Percentiles rank a stretch among this genome's conserved stretches.
Conservation (phyloP, 1,140 invertebrate species). For the Achatina immaculata region DNA sequence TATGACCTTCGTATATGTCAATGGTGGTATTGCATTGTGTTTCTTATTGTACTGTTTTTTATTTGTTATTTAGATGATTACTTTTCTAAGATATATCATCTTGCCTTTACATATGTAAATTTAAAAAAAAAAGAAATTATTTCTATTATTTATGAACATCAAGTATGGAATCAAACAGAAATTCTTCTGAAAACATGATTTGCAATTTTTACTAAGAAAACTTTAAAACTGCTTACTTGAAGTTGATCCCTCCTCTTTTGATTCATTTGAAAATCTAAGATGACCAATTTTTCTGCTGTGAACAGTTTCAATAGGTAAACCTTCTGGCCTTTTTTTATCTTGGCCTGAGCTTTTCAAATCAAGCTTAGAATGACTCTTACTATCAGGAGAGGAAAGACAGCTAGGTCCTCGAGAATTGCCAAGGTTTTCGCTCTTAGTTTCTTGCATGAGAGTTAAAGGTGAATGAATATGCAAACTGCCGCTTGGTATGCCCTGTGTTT, state of each 20-base stretch:
- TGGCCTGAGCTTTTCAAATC: neutral
- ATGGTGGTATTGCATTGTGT: too few species aligned
- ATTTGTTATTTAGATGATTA: too few species aligned
- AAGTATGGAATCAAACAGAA: too few species aligned
- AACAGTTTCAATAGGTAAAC: neutral
- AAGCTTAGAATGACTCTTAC: neutral
- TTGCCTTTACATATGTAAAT: too few species aligned
- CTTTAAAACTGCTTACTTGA: conserved; percentile 7
- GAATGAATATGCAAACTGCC: neutral
- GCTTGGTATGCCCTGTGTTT: neutral
- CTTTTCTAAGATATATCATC: too few species aligned
- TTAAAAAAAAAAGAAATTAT: too few species aligned
- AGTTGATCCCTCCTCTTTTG: conserved; percentile 36
- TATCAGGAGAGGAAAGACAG: neutral
- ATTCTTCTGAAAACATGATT: too few species aligned
- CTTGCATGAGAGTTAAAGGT: neutral
- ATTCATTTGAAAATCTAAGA: conserved; percentile 46
- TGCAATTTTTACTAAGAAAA: too few species aligned
- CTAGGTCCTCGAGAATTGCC: neutral
- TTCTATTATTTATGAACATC: too few species aligned
- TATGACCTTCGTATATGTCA: too few species aligned
- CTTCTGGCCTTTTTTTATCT: conserved; percentile 28
- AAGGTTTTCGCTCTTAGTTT: neutral
- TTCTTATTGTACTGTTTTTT: too few species aligned
- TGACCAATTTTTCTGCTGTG: conserved; percentile 40